Evolutionary conservation across 2,888 invertebrate genomes (phyloP).

Genomic region (Drosophila phalerata): DNA sequence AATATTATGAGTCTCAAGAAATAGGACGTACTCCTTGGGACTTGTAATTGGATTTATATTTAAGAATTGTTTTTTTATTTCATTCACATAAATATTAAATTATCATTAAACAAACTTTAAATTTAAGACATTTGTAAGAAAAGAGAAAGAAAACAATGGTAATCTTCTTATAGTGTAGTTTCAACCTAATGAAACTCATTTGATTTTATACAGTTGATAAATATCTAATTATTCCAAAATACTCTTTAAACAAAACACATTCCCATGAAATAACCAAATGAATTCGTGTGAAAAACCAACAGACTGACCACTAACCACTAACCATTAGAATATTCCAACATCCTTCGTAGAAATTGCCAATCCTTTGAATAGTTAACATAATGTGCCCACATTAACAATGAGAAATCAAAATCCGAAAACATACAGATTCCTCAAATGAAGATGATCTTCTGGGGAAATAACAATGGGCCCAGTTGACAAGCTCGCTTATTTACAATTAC

Average conservation of each 20-base stretch:
- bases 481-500: constrained; percentile 68
- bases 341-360: constrained; percentile 72
- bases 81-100: too few species aligned
- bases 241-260: constrained; percentile 4
- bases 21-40: too few species aligned
- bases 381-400: constrained; percentile 77
- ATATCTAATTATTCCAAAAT: constrained; percentile 1
- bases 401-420: constrained; percentile 11
- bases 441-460: constrained; percentile 52
- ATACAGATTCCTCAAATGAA: constrained; percentile 24
- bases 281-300: constrained; percentile 56
- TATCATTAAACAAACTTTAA: too few species aligned
- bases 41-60: too few species aligned
- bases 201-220: neutral
- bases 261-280: constrained; percentile 25
- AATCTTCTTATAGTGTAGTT: neutral
- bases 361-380: constrained; percentile 64
- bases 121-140: neutral
- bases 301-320: constrained; percentile 1
- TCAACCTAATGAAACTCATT: neutral
- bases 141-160: neutral
- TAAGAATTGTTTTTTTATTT: too few species aligned
- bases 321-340: constrained; percentile 5
- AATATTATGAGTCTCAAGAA: too few species aligned
- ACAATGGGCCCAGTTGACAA: constrained; percentile 66